These are phyloP conservation scores for Halictus ligatus DNA, from an alignment of 2,888 invertebrate genomes.

Conservation along the genomic window DNA sequence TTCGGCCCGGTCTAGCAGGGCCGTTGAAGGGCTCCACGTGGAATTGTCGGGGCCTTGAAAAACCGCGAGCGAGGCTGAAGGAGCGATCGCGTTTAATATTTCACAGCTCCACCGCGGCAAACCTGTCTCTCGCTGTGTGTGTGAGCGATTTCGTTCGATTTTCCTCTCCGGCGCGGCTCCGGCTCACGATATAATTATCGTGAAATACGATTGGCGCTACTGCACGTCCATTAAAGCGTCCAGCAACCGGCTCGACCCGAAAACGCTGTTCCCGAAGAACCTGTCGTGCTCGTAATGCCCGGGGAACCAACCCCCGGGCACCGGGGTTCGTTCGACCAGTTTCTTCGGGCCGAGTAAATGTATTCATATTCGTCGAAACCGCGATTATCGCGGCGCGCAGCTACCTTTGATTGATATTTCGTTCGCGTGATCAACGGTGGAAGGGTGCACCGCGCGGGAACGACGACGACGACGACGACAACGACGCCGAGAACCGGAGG, in stretches of 20 bases:
- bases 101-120: background rate
- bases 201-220: background rate
- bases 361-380: conserved; percentile 71
- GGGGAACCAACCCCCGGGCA: background rate
- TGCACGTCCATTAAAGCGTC: background rate
- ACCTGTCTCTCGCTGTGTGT: background rate
- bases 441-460: conserved; percentile 62
- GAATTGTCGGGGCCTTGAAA: conserved; percentile 15
- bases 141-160: background rate
- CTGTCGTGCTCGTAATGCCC: background rate
- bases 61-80: background rate
- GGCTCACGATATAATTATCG: background rate
- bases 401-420: conserved; percentile 79
- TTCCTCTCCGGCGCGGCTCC: background rate
- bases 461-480: conserved; percentile 28
- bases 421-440: conserved; percentile 78
- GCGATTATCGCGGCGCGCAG: conserved; percentile 60
- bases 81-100: conserved; percentile 7
- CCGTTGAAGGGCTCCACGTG: background rate
- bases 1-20: background rate
- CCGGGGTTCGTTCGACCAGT: conserved; percentile 1
- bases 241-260: background rate
- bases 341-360: conserved; percentile 46
- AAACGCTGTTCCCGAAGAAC: background rate
- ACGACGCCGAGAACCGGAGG: conserved; percentile 32